phyloP scores from a whole-genome alignment of 2,113 vertebrate species.

The Pantherophis guttatus region DNA sequence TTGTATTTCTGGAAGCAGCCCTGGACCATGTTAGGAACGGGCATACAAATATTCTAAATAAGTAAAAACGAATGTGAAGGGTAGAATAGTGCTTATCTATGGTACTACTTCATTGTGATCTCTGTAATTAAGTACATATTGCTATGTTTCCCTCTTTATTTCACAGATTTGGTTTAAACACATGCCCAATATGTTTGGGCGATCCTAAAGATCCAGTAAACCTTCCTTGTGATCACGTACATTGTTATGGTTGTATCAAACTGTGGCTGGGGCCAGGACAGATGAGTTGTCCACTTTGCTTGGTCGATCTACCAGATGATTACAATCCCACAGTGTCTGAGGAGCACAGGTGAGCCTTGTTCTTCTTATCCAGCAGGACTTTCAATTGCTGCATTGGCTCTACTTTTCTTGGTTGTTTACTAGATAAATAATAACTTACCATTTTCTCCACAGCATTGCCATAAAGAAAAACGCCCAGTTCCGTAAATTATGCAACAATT shows the following conservation, averaged over 20 bases:
- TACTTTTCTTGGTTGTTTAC: background rate
- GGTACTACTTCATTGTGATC: background rate
- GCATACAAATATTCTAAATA: background rate
- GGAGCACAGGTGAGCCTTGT: conserved; percentile 69
- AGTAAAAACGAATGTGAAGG: background rate
- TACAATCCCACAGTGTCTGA: conserved; percentile 66
- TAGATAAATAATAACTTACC: background rate
- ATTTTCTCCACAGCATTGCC: conserved; percentile 56
- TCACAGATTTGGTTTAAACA: conserved; percentile 69
- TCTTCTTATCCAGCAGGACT: background rate
- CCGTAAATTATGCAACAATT: conserved; percentile 84
- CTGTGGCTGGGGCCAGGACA: conserved; percentile 72
- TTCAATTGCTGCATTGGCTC: background rate
- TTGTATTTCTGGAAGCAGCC: background rate
- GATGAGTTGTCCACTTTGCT: conserved; percentile 81
- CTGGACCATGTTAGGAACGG: background rate
- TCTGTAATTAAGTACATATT: background rate
- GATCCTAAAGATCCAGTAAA: conserved; percentile 77
- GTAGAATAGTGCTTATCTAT: background rate
- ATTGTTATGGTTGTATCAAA: conserved; percentile 78
- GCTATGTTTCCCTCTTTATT: background rate
- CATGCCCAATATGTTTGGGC: conserved; percentile 76
- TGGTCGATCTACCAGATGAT: conserved; percentile 46
- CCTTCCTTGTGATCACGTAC: conserved; percentile 82
- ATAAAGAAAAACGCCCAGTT: conserved; percentile 73